Base-by-base conservation (phyloP, 1,140 invertebrate species). In the Drosophila pruinosa region DNA sequence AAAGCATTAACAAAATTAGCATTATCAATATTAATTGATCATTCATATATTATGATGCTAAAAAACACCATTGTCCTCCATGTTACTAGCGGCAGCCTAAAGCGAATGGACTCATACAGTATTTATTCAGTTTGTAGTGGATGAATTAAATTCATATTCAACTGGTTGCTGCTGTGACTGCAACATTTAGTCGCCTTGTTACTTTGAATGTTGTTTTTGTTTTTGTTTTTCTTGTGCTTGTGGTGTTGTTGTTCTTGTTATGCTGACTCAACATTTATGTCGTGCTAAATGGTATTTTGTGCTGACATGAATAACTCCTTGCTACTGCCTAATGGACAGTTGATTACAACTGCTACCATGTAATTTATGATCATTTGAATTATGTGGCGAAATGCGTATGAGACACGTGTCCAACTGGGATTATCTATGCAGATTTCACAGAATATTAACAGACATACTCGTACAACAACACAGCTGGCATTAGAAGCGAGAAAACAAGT, bases 281-380 rank as follows among this genome's bases (percentile, higher is more conserved):
- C 36, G 58, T 56, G 58, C 54, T 36, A 54, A 75, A 68, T 63
- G 68, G 52, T 59, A 63, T 75, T 72, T 65, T 56, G 24, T 72
- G 54, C 50, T 79, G 57, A 45, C 72, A 52, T 54, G 47, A 52
- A 48, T 83, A 53, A 64, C 39, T 58, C 52, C 47, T 38, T 61
- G 53, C 14, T 39, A 24, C 3, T 21, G 53, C 17, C 34, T 59
- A 68, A 68, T 48, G 54, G 39, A 39, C 65, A 70, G 53, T 68
- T 82, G 75, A 78, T 78, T 78, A 63, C 54, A 67, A 59, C 48
- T 72, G 59, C 50, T 61, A 34, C 54, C 54, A 59, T 63, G 52
- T 43, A 59, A 79, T 85, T 85, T 75, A 80, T 72, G 67, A 58
- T 61, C 54, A 45, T 41, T 67, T 76, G 78, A 86, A 85, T 69